These are phyloP conservation scores for Sipha flava DNA, from an alignment of 1,140 invertebrate species.

Conservation along the genomic window DNA sequence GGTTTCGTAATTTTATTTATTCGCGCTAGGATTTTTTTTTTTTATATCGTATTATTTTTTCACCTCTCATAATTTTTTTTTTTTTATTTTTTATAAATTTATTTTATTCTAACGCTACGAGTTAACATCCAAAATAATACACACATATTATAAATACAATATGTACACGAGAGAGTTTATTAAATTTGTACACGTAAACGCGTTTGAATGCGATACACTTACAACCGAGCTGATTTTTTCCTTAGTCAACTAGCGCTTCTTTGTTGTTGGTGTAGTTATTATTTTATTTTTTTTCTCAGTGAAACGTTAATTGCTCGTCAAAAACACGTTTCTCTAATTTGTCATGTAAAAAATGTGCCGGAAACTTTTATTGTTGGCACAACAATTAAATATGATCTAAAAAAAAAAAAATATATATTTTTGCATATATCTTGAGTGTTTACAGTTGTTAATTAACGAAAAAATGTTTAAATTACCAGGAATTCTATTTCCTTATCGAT, in stretches of 20 bases:
- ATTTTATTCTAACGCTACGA: too few relatives aligned
- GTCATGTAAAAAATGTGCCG: neutral
- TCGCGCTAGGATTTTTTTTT: neutral
- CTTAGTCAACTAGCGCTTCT: too few relatives aligned
- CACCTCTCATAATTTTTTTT: neutral
- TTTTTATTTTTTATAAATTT: neutral
- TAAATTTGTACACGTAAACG: constrained; percentile 1
- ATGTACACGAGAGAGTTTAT: neutral
- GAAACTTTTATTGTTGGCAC: too few relatives aligned
- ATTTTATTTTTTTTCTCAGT: neutral
- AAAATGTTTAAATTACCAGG: too few relatives aligned
- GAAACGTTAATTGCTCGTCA: neutral
- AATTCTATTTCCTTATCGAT: too few relatives aligned
- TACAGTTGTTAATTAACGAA: too few relatives aligned
- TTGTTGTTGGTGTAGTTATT: neutral
- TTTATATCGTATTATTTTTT: neutral
- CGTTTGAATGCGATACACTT: neutral
- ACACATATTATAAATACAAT: neutral
- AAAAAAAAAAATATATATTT: too few relatives aligned
- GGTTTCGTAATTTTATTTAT: constrained; percentile 3
- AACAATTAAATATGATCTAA: too few relatives aligned
- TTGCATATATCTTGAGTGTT: too few relatives aligned
- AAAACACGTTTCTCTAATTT: neutral
- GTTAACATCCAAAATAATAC: neutral
- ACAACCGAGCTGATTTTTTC: neutral